A percentile compares a stretch with the other conserved stretches of the same genome.
phyloP scores from a whole-genome alignment of 1,140 invertebrate genomes.

The Bombus waltoni region DNA sequence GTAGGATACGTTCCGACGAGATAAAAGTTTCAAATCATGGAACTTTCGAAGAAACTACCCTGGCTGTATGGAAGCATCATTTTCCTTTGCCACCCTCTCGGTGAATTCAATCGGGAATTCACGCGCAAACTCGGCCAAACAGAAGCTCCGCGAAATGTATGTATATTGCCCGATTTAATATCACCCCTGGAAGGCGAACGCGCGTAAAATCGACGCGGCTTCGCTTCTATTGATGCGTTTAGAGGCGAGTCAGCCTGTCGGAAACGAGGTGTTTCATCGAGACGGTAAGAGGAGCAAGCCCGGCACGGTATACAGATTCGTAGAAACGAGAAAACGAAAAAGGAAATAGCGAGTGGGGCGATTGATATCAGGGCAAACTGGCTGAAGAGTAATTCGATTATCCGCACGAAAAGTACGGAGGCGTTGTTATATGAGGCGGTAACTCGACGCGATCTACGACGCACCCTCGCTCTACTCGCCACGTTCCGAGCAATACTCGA shows the following conservation, averaged over 20 bases:
- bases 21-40: not conserved
- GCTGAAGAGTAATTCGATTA: constrained; percentile 55
- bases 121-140: constrained; percentile 36
- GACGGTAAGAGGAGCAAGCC: not conserved
- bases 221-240: not conserved
- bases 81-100: not conserved
- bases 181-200: not conserved
- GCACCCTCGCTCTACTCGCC: not conserved
- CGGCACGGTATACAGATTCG: not conserved
- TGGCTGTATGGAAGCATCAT: not conserved
- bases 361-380: constrained; percentile 5
- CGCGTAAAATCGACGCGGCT: constrained; percentile 15
- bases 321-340: not conserved
- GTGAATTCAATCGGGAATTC: not conserved
- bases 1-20: not conserved
- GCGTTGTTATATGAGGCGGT: constrained; percentile 54
- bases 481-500: constrained; percentile 50
- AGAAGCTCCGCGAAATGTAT: not conserved
- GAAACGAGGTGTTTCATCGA: not conserved
- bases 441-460: constrained; percentile 51
- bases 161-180: not conserved
- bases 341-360: not conserved
- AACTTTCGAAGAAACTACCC: not conserved
- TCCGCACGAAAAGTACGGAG: constrained; percentile 60
- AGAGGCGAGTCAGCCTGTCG: not conserved